A percentile compares a stretch with the other conserved stretches of the same genome.
These are phyloP conservation scores for Heliconius himera DNA, from an alignment of 1,140 invertebrate species.

Conservation along the genomic window DNA sequence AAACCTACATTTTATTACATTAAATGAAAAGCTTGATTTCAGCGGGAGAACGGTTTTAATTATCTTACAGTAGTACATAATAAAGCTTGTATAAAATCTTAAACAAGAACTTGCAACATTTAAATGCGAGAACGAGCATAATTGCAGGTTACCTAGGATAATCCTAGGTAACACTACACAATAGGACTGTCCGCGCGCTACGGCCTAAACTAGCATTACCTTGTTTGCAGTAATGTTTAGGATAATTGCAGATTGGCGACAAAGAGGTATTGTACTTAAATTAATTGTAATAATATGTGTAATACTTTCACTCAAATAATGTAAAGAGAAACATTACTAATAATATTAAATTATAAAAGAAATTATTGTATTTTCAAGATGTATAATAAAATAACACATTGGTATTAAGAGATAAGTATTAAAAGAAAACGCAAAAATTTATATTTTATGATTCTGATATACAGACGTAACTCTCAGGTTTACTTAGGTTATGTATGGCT, in stretches of 20 bases:
- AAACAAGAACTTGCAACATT: constrained; percentile 1
- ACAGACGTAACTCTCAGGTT: no score
- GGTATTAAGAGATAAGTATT: no score
- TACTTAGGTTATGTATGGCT: no score
- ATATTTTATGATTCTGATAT: no score
- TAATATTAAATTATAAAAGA: no score
- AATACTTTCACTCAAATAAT: no score
- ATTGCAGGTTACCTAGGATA: constrained; percentile 28
- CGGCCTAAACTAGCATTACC: constrained; percentile 28
- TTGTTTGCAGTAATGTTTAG: constrained; percentile 20
- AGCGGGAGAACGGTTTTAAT: constrained; percentile 1
- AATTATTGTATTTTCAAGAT: no score
- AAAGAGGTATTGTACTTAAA: not conserved
- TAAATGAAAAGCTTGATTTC: not conserved
- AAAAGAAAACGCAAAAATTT: no score
- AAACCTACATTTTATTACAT: not conserved
- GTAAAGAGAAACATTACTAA: no score
- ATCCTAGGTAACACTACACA: constrained; percentile 23
- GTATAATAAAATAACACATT: no score
- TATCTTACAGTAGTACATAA: constrained; percentile 13
- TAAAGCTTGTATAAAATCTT: constrained; percentile 11
- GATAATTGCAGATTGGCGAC: not conserved
- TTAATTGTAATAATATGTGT: not conserved
- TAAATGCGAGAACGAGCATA: constrained; percentile 27
- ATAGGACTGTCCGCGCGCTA: constrained; percentile 27